phyloP scores from a whole-genome alignment of 2,888 invertebrate genomes.

The Amblyteles armatorius region DNA sequence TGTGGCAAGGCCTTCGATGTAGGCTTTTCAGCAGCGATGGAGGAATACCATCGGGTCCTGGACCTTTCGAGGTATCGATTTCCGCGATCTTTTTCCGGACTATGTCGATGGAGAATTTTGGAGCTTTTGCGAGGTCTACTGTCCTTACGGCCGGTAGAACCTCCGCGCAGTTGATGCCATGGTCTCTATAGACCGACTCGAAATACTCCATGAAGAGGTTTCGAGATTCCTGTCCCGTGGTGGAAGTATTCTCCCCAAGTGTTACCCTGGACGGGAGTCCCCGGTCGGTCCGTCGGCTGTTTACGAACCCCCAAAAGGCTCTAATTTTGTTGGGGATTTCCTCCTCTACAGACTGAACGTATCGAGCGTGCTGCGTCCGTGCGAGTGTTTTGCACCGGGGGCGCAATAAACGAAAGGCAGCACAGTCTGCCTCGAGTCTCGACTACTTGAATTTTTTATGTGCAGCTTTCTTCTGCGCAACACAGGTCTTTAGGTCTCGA shows the following conservation, averaged over 20 bases:
- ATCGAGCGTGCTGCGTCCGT: neutral
- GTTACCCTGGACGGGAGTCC: neutral
- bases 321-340: neutral
- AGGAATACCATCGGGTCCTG: slow-evolving; percentile 65
- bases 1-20: slow-evolving; percentile 18
- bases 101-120: neutral
- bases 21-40: slow-evolving; percentile 48
- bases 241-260: neutral
- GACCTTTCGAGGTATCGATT: slow-evolving; percentile 22
- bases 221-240: too few relatives aligned
- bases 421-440: neutral
- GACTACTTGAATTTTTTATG: neutral
- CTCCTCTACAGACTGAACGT: neutral
- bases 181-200: slow-evolving; percentile 5
- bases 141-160: too few relatives aligned
- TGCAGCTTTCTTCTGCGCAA: neutral
- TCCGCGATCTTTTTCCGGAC: neutral
- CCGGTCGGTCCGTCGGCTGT: neutral
- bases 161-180: neutral
- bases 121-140: too few relatives aligned
- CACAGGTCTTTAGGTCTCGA: neutral
- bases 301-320: slow-evolving; percentile 7
- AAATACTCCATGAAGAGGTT: slow-evolving; percentile 3
- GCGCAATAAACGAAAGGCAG: too few relatives aligned
- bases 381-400: too few relatives aligned